A percentile compares a stretch with the other conserved stretches of the same genome.
Conservation (phyloP, 1,140 invertebrate genomes). For the Holcopasites calliopsidis region DNA sequence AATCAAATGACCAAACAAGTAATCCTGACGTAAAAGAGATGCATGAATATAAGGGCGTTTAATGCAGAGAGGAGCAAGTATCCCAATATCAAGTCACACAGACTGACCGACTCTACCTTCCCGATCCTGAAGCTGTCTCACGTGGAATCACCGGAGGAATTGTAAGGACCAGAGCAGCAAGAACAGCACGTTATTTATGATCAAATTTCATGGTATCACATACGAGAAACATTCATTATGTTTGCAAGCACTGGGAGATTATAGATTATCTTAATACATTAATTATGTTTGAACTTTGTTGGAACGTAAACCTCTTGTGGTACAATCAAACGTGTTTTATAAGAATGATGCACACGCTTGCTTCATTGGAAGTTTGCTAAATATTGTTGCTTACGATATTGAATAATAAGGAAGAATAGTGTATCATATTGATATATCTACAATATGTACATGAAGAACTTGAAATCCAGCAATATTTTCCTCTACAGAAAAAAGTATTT, state of each 20-base stretch:
- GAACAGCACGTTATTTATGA: constrained; percentile 65
- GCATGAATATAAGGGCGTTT: constrained; percentile 83
- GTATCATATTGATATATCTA: no score
- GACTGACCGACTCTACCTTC: constrained; percentile 85
- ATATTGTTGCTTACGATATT: no score
- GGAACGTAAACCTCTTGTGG: not conserved
- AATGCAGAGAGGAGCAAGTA: constrained; percentile 83
- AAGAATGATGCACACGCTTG: no score
- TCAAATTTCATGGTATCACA: constrained; percentile 16
- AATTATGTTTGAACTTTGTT: not conserved
- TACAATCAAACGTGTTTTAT: not conserved
- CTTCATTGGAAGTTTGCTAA: no score
- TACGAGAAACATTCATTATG: not conserved
- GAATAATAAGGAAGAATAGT: no score
- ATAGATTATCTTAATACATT: not conserved
- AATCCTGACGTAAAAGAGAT: constrained; percentile 75
- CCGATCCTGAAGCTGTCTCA: constrained; percentile 84
- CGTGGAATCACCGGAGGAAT: constrained; percentile 59
- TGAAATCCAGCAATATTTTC: no score
- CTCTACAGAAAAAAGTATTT: no score
- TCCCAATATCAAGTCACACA: constrained; percentile 83
- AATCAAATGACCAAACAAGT: constrained; percentile 50
- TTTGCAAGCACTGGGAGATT: not conserved
- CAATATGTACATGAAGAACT: not conserved
- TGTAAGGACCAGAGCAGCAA: constrained; percentile 67